Conservation (phyloP, 2,888 invertebrate genomes). For the Spatulosminthurus flaviceps region DNA sequence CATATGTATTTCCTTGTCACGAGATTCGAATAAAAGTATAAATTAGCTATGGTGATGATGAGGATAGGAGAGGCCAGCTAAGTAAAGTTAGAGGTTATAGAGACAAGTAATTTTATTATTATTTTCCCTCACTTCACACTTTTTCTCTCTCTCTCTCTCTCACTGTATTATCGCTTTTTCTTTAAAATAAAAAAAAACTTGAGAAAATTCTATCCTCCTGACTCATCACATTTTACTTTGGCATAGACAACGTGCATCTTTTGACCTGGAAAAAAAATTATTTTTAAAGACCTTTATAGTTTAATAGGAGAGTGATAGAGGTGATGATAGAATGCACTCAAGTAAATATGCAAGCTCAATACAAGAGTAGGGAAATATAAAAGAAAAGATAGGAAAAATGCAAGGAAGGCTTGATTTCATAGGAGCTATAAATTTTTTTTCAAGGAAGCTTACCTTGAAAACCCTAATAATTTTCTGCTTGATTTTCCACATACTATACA, state of each 20-base stretch:
- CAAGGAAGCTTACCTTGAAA: slow-evolving; percentile 21
- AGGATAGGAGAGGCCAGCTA: too few species aligned
- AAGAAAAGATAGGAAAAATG: neutral
- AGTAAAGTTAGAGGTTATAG: too few species aligned
- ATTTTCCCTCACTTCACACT: too few species aligned
- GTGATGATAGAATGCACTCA: slow-evolving; percentile 1
- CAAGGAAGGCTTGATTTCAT: neutral
- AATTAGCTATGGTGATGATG: too few species aligned
- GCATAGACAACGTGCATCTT: neutral
- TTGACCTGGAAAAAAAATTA: neutral
- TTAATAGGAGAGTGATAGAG: neutral
- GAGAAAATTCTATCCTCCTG: neutral
- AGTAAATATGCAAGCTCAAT: too few species aligned
- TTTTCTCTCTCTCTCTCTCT: too few species aligned
- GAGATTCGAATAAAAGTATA: too few species aligned
- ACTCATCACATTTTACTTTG: neutral
- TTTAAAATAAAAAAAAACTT: too few species aligned
- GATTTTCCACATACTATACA: neutral
- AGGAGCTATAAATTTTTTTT: too few species aligned
- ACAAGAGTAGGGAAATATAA: neutral
- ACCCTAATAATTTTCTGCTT: slow-evolving; percentile 5
- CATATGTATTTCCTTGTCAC: too few species aligned
- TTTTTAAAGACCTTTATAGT: neutral
- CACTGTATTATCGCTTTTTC: too few species aligned
- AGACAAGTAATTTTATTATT: too few species aligned